phyloP scores from a whole-genome alignment of 92 coral and sea anemone species.

The Scolanthus callimorphus region DNA sequence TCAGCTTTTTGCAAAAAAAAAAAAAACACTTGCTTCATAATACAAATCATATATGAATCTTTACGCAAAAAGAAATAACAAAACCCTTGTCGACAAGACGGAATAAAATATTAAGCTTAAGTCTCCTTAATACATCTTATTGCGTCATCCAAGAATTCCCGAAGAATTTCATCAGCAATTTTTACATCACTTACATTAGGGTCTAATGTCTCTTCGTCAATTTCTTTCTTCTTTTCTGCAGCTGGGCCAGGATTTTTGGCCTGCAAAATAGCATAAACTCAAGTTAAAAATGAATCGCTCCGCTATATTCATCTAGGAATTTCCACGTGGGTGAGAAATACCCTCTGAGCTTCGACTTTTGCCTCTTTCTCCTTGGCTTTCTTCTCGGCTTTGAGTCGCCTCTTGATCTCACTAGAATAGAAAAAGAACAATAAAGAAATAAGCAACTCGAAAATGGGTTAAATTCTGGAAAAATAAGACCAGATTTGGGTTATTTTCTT shows the following conservation, averaged over 20 bases:
- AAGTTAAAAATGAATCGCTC: not conserved
- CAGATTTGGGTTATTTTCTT: no score
- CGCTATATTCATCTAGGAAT: not conserved
- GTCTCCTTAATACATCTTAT: no score
- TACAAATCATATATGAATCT: no score
- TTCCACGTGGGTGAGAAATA: conserved; percentile 3
- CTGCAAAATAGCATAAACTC: conserved; percentile 2
- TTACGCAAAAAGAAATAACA: no score
- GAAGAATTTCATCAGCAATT: no score
- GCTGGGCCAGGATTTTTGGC: conserved; percentile 44
- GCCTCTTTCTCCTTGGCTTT: conserved; percentile 96
- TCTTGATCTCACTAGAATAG: conserved; percentile 73
- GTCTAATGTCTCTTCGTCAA: conserved; percentile 89
- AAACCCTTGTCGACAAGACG: no score
- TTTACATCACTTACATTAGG: conserved; percentile 99
- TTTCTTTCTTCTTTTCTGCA: conserved; percentile 67
- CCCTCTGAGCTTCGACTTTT: conserved; percentile 65
- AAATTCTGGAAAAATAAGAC: not conserved
- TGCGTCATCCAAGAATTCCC: no score
- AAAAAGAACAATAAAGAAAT: not conserved
- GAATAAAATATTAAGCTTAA: no score
- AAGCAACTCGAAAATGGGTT: not conserved
- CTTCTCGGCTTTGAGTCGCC: conserved; percentile 90
- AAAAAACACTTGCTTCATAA: no score
- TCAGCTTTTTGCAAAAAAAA: no score